Evolutionary conservation across 2,113 vertebrate species (phyloP), one percentile per base, ranked within the genome.

Genomic region (Hiodon alosoides): DNA sequence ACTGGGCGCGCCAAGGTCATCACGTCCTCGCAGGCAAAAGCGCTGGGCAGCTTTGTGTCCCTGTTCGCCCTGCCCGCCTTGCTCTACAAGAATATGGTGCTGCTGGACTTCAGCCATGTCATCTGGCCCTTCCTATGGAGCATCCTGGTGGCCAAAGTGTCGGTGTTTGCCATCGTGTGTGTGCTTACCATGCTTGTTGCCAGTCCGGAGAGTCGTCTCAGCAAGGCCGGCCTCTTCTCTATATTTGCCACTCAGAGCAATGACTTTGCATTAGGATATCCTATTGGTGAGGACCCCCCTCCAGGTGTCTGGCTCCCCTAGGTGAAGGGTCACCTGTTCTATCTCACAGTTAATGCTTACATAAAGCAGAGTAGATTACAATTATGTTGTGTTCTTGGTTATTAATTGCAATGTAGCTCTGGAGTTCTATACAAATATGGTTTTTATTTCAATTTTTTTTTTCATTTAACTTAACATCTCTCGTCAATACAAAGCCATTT

Each of bases 231-330:
- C 62, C 91, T 99, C n/a, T 98, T 93, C 84, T 93, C 97, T 69
- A 98, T 98, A 85, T 99, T 99, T 91, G 95, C 97, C 79, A 99
- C 97, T 74, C 97, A 99, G 78, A 99, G 97, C 89, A 99, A 99
- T 86, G 97, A 99, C 85, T 99, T 99, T 91, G 97, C 97, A 64
- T 79, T 99, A 87, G 97, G 97, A 69, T 98, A 95, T 87, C 96
- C 97, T 10, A 99, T 99, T 84, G 97, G 97, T 99, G 86, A 94
- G 94, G 31, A 31, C 31, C 83, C 59, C 13, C 75, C 14, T 47
- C 11, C 31, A 47, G 8, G 62, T 46, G 4, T 4, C 31, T 51
- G 9, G 2, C 10, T 46, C 51, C 17, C 8, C 58, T 4, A 66
- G 14, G n/a, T 66, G 7, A 7, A 17, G 14, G 31, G 31, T 31